Percentiles rank a stretch among this genome's conserved stretches.
Evolutionary conservation across 37 sponge, comb jelly and placozoan genomes (phyloP).

Genomic region (Diacarnus erythraeanus): DNA sequence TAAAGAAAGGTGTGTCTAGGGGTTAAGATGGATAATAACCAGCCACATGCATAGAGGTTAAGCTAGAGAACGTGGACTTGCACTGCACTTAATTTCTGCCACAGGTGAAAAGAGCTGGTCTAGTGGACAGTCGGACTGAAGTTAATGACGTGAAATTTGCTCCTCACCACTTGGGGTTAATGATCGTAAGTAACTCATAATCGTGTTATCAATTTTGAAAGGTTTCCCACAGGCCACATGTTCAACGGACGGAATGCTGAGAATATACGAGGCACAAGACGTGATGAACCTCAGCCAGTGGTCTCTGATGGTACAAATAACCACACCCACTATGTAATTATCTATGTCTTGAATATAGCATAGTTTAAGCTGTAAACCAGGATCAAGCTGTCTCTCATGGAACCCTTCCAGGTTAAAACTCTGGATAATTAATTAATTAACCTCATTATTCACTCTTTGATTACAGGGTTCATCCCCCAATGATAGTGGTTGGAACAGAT

Average conservation of each 20-base stretch:
- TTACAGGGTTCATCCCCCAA: constrained; percentile 69
- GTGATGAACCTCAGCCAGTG: constrained; percentile 95
- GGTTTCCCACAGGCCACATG: constrained; percentile 74
- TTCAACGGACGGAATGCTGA: constrained; percentile 80
- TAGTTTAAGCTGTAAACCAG: constrained; percentile 69
- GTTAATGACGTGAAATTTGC: constrained; percentile 93
- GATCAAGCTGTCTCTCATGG: constrained; percentile 89
- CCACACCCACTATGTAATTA: background rate
- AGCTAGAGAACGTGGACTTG: no score
- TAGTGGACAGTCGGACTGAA: constrained; percentile 88
- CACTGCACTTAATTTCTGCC: background rate
- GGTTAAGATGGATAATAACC: no score
- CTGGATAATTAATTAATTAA: background rate
- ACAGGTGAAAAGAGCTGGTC: constrained; percentile 78
- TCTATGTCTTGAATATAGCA: constrained; percentile 38
- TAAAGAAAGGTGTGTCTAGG: no score
- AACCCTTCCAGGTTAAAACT: constrained; percentile 81
- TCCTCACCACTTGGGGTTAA: constrained; percentile 83
- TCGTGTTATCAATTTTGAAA: background rate
- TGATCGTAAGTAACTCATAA: background rate
- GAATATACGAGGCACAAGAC: constrained; percentile 93
- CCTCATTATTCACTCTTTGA: background rate
- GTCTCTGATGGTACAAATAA: constrained; percentile 63
- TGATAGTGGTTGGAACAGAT: constrained; percentile 91
- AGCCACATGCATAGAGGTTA: no score